phyloP scores from a whole-genome alignment of 2,888 invertebrate genomes.

The Ectemnius lituratus region DNA sequence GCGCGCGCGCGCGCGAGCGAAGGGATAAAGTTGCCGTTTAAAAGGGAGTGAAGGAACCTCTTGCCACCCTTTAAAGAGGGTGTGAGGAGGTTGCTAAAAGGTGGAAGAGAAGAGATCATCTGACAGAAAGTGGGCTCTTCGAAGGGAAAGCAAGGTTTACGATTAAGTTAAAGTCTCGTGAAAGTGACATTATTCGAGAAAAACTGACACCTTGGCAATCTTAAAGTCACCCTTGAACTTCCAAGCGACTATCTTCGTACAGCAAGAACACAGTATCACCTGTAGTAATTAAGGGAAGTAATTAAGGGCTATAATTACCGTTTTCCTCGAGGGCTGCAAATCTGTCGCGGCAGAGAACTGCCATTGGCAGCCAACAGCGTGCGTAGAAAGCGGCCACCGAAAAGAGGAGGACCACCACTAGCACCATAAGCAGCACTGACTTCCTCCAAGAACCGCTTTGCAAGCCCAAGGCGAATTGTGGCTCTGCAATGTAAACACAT shows the following conservation, averaged over 20 bases:
- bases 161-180: no score
- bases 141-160: no score
- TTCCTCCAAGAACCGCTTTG: constrained; percentile 80
- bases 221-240: no score
- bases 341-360: constrained; percentile 79
- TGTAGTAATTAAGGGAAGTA: no score
- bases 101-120: background rate
- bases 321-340: constrained; percentile 78
- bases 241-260: no score
- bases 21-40: background rate
- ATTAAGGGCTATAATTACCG: constrained; percentile 66
- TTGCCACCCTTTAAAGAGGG: background rate
- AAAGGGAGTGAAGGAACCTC: background rate
- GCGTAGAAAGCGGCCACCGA: constrained; percentile 80
- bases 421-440: constrained; percentile 79
- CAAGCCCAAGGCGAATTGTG: constrained; percentile 67
- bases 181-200: no score
- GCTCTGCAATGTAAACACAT: constrained; percentile 60
- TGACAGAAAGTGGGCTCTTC: background rate
- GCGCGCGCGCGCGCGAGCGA: background rate
- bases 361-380: constrained; percentile 78
- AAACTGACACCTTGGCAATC: no score
- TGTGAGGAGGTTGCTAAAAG: background rate
- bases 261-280: no score
- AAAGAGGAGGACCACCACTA: constrained; percentile 78